Conservation (phyloP, 1,140 invertebrate genomes). For the Euborellia annulipes region DNA sequence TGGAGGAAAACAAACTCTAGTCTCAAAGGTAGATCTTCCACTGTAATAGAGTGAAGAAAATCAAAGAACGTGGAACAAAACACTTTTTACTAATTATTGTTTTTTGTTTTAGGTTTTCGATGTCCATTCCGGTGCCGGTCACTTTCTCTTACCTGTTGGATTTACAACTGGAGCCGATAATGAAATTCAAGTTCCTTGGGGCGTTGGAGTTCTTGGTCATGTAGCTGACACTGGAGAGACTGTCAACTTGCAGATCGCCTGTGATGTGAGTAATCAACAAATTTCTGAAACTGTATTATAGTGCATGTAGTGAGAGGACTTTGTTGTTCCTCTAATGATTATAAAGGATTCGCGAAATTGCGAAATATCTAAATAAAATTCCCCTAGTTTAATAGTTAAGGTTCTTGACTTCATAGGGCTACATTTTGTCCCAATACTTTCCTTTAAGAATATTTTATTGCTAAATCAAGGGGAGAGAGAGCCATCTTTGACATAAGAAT, state of each 20-base stretch:
- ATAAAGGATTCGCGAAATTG: too few species aligned
- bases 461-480: too few species aligned
- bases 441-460: too few species aligned
- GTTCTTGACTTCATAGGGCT: too few species aligned
- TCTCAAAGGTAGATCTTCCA: conserved; percentile 25
- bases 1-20: conserved; percentile 25
- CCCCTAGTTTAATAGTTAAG: too few species aligned
- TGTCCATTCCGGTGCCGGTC: conserved; percentile 24
- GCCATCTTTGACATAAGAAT: too few species aligned
- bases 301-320: too few species aligned
- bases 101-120: conserved; percentile 25
- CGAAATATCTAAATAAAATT: too few species aligned
- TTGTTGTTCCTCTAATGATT: too few species aligned
- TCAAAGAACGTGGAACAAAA: background rate
- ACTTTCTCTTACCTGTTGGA: conserved; percentile 19
- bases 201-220: conserved; percentile 42
- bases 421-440: too few species aligned
- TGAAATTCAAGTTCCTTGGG: conserved; percentile 32
- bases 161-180: conserved; percentile 18
- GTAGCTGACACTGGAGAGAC: conserved; percentile 40
- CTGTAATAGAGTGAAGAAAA: background rate
- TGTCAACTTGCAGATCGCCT: conserved; percentile 30
- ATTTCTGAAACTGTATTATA: too few species aligned
- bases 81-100: background rate
- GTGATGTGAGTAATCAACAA: conserved; percentile 25